phyloP scores from a whole-genome alignment of 35 echinoderm and acorn worm species.

The Acanthaster planci region DNA sequence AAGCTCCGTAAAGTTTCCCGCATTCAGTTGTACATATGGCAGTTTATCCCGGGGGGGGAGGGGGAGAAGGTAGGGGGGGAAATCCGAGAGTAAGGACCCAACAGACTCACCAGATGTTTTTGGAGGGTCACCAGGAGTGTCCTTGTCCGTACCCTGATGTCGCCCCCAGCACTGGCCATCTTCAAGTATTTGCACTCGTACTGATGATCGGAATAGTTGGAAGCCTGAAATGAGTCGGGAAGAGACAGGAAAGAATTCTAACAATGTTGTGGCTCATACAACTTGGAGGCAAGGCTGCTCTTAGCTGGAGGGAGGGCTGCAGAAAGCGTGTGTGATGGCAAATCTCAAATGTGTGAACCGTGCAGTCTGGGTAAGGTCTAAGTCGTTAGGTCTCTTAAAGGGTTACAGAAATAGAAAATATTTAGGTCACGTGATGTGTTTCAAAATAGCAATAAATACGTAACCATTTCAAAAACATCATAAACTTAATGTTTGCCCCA shows the following conservation, averaged over 20 bases:
- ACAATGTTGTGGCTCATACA: neutral
- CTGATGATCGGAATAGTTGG: constrained; percentile 9
- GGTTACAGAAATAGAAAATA: too few relatives aligned
- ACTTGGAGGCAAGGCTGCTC: neutral
- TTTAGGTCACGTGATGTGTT: too few relatives aligned
- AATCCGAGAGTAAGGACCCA: too few relatives aligned
- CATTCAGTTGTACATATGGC: neutral
- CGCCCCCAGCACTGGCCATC: neutral
- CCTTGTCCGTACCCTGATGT: constrained; percentile 1
- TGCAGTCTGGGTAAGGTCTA: neutral
- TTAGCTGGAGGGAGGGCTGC: neutral
- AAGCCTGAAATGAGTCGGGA: neutral
- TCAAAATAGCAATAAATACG: too few relatives aligned
- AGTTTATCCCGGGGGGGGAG: neutral
- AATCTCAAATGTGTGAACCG: neutral
- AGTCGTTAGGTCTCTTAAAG: neutral
- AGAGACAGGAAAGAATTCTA: neutral
- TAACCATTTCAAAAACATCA: too few relatives aligned
- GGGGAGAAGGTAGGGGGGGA: neutral
- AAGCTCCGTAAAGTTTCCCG: neutral
- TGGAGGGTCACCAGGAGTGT: neutral
- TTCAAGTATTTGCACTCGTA: constrained; percentile 23
- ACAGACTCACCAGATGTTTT: neutral
- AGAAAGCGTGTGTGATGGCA: neutral
- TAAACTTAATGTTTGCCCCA: too few relatives aligned